These are phyloP conservation scores for Oriolus oriolus DNA, from an alignment of 2,113 vertebrate species.

Conservation along the genomic window DNA sequence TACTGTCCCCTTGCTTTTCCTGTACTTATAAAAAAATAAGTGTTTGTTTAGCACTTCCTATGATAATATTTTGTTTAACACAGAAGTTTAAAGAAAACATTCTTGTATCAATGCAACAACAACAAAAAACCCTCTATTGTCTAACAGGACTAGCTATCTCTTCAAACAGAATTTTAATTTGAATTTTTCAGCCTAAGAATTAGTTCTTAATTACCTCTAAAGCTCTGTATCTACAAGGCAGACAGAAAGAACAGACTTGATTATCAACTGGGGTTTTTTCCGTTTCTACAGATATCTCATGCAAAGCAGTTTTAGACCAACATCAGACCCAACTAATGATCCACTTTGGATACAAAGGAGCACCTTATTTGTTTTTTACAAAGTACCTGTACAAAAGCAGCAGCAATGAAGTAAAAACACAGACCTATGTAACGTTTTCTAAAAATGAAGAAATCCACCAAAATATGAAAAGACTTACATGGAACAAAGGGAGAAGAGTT, in stretches of 20 bases:
- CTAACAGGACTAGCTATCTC: not conserved
- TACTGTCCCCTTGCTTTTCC: not conserved
- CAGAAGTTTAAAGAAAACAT: not conserved
- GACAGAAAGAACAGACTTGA: not conserved
- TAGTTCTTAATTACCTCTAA: not conserved
- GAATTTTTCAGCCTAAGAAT: not conserved
- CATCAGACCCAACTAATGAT: not conserved
- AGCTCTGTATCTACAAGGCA: not conserved
- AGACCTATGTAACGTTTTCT: not conserved
- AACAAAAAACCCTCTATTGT: rapidly evolving
- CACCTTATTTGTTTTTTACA: not conserved
- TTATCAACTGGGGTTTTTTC: rapidly evolving
- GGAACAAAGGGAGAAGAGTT: not conserved
- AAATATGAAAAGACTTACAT: not conserved
- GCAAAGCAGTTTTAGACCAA: not conserved
- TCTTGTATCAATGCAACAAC: not conserved
- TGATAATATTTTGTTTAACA: not conserved
- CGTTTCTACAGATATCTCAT: not conserved
- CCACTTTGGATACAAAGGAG: not conserved
- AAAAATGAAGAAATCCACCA: not conserved
- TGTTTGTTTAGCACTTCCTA: not conserved
- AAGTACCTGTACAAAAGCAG: not conserved
- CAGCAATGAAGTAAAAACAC: not conserved
- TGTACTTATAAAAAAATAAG: not conserved
- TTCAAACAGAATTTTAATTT: not conserved